These are phyloP conservation scores for Rapana venosa DNA, from an alignment of 2,888 invertebrate species.

Conservation along the genomic window DNA sequence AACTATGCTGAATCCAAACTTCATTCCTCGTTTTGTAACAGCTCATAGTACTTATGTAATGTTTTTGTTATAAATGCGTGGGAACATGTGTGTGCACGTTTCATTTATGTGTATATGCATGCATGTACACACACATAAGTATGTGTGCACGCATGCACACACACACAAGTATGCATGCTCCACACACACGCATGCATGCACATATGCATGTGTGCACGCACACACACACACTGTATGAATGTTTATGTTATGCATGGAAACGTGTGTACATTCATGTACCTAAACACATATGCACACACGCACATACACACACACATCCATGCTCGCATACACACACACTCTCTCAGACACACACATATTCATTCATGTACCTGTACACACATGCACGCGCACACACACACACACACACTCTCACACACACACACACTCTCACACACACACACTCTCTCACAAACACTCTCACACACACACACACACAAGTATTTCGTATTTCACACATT, in stretches of 20 bases:
- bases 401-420: constrained; percentile 26
- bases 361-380: background rate
- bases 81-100: no score
- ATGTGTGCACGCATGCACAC: background rate
- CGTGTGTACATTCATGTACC: background rate
- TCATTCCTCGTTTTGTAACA: no score
- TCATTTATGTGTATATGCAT: no score
- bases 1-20: no score
- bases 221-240: background rate
- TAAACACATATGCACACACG: background rate
- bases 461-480: constrained; percentile 26
- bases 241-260: background rate
- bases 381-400: background rate
- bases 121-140: no score
- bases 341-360: background rate
- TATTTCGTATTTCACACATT: background rate
- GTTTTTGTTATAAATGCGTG: no score
- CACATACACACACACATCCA: background rate
- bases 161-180: background rate
- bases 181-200: background rate
- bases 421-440: constrained; percentile 40
- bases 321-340: background rate
- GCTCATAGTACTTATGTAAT: no score
- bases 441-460: constrained; percentile 39
- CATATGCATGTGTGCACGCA: background rate